Evolutionary conservation across 2,797 vertebrate species (phyloP).

Genomic region (Xerus rutilus): DNA sequence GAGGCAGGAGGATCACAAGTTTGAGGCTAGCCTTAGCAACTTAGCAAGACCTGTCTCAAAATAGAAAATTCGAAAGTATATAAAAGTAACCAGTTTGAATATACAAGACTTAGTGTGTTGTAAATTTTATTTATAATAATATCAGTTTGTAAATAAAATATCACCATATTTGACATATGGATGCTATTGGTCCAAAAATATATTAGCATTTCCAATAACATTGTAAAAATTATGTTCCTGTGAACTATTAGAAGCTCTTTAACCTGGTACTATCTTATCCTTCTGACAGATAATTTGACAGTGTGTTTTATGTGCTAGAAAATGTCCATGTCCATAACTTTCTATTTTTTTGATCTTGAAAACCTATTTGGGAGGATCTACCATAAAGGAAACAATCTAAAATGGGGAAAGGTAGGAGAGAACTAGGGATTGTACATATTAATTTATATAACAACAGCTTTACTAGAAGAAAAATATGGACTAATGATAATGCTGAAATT

Average conservation of each 20-base stretch:
- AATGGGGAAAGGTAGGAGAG: background rate
- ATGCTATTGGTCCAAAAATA: background rate
- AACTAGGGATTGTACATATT: background rate
- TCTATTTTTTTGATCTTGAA: background rate
- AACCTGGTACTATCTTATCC: background rate
- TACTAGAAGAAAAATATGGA: background rate
- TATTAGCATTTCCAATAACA: background rate
- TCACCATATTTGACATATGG: background rate
- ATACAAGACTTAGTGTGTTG: background rate
- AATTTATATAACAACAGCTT: background rate
- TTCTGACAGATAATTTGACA: slow-evolving; percentile 28
- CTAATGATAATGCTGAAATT: background rate
- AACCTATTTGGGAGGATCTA: background rate
- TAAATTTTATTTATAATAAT: background rate
- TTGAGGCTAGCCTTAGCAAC: background rate
- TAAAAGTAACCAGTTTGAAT: background rate
- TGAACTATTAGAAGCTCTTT: background rate
- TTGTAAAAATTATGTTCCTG: background rate
- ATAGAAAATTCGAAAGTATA: background rate
- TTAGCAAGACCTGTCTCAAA: background rate
- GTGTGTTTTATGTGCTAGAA: slow-evolving; percentile 2
- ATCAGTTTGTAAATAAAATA: background rate
- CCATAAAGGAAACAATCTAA: background rate
- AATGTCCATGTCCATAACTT: background rate
- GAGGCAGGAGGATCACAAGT: background rate